These are phyloP conservation scores for Takifugu ocellatus DNA, from an alignment of 2,797 vertebrate species.

Conservation along the genomic window DNA sequence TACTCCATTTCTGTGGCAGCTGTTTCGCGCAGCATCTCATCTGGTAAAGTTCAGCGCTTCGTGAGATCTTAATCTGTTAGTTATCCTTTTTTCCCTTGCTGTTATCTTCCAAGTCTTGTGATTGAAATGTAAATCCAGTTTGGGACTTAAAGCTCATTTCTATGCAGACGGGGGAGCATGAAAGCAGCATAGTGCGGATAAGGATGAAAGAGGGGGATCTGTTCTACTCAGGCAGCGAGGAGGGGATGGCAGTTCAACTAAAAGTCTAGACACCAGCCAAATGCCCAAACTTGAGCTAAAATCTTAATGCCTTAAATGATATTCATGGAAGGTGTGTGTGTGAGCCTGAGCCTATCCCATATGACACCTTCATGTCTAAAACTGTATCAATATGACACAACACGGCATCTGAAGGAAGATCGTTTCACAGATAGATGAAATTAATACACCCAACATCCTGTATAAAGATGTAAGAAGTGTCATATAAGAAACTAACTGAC, in stretches of 20 bases:
- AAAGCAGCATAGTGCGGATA: slow-evolving; percentile 53
- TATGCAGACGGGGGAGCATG: slow-evolving; percentile 46
- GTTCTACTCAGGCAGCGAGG: slow-evolving; percentile 26
- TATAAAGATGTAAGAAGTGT: no score
- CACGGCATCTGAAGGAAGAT: no score
- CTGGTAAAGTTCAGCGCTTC: slow-evolving; percentile 31
- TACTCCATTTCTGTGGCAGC: slow-evolving; percentile 14
- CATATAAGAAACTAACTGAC: no score
- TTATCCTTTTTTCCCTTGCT: slow-evolving; percentile 29
- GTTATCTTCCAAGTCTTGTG: slow-evolving; percentile 50
- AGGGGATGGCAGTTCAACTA: slow-evolving; percentile 31
- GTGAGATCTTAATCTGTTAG: slow-evolving; percentile 51
- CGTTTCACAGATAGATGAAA: no score
- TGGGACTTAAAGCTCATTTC: slow-evolving; percentile 49
- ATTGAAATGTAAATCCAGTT: slow-evolving; percentile 66
- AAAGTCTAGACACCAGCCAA: slow-evolving; percentile 28
- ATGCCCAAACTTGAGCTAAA: slow-evolving; percentile 10
- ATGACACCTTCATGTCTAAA: no score
- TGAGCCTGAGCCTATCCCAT: background rate
- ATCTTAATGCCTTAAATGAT: background rate
- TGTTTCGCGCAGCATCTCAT: slow-evolving; percentile 33
- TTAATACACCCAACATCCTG: no score
- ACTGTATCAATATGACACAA: no score
- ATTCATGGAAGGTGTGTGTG: slow-evolving; percentile 20
- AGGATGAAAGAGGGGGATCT: slow-evolving; percentile 44